Percentiles rank a stretch among this genome's conserved stretches.
phyloP scores from a whole-genome alignment of 2,888 invertebrate genomes.

The Diaprepes abbreviatus region DNA sequence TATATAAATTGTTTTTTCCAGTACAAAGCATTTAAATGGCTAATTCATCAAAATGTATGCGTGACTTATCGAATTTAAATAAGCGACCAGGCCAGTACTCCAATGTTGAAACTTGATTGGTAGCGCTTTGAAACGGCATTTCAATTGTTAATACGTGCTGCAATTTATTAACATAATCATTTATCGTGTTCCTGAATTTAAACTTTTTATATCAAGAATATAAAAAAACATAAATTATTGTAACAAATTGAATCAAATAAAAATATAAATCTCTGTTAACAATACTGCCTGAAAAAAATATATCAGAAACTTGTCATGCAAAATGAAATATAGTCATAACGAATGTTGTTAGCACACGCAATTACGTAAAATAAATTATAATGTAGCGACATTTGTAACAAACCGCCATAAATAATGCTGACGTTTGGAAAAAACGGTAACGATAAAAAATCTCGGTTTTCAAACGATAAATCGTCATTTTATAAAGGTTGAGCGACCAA shows the following conservation, averaged over 20 bases:
- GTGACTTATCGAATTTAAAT: no score
- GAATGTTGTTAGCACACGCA: slow-evolving; percentile 48
- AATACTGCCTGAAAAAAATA: slow-evolving; percentile 14
- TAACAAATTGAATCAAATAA: background rate
- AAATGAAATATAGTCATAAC: slow-evolving; percentile 41
- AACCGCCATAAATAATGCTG: slow-evolving; percentile 46
- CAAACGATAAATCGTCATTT: slow-evolving; percentile 46
- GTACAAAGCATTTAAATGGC: no score
- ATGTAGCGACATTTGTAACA: slow-evolving; percentile 47
- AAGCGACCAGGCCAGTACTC: no score
- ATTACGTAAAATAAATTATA: slow-evolving; percentile 50
- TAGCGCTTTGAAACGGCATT: no score
- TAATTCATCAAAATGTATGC: no score
- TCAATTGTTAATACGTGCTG: no score
- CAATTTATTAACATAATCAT: no score
- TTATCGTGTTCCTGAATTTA: no score
- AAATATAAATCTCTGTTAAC: slow-evolving; percentile 4
- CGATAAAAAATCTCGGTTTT: slow-evolving; percentile 47
- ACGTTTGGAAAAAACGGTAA: slow-evolving; percentile 35
- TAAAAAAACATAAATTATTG: no score
- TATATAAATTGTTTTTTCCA: no score
- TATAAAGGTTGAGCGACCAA: slow-evolving; percentile 43
- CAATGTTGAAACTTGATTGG: no score
- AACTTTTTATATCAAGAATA: no score
- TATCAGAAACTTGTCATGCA: slow-evolving; percentile 18